phyloP scores from a whole-genome alignment of 2,113 vertebrate genomes.

The Ceuthmochares aereus region DNA sequence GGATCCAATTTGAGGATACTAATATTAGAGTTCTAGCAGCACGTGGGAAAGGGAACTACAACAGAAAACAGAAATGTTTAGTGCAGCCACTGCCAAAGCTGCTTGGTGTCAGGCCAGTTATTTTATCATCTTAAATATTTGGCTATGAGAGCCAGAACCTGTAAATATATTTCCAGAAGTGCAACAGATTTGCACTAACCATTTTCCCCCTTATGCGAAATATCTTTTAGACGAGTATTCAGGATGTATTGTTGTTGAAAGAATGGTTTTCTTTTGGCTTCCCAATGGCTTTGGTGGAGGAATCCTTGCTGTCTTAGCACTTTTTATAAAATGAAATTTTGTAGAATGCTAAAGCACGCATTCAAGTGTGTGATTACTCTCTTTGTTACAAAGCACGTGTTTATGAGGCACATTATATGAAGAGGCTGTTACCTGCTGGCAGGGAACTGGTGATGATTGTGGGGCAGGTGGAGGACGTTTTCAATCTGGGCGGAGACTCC shows the following conservation, averaged over 20 bases:
- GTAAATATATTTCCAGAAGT: not conserved
- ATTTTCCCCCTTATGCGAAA: not conserved
- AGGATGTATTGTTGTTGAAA: not conserved
- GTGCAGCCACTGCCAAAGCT: slow-evolving; percentile 6
- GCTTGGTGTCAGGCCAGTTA: slow-evolving; percentile 28
- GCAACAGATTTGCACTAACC: not conserved
- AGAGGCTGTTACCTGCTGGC: not conserved
- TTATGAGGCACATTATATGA: not conserved
- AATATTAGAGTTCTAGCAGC: not conserved
- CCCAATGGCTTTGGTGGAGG: not conserved
- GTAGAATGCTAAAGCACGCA: fast-evolving
- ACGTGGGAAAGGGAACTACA: not conserved
- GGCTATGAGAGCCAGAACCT: slow-evolving; percentile 18
- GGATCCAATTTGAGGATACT: not conserved
- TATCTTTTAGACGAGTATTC: not conserved
- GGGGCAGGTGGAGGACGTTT: not conserved
- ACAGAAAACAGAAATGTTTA: not conserved
- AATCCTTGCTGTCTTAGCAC: not conserved
- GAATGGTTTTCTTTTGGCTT: not conserved
- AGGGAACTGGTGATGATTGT: not conserved
- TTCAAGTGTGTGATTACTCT: not conserved
- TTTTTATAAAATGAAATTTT: not conserved
- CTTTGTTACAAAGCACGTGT: fast-evolving
- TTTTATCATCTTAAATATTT: slow-evolving; percentile 62
- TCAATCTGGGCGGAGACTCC: not conserved